Evolutionary conservation across 2,888 invertebrate genomes (phyloP), one percentile per base, ranked within the genome.

Genomic region (Tridacna crocea): DNA sequence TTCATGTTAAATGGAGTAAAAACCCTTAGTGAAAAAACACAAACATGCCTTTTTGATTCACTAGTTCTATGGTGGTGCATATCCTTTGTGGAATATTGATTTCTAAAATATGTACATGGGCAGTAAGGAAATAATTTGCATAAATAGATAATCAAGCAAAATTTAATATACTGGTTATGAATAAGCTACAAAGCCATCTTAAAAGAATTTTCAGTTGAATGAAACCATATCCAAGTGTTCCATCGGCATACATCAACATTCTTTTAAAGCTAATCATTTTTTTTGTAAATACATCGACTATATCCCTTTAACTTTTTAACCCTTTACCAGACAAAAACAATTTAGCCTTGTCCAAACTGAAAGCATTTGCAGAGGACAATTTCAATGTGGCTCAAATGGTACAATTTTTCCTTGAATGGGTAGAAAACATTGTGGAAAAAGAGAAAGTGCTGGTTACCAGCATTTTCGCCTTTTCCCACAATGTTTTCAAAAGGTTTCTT

Each of bases 11-110:
- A 55, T 26, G 26, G 17, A 63, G 24, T 26, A 36, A 46, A 66
- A 66, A 66, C 1, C n/a, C 46, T 27, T 46, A 36, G n/a, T 17
- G 46, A 46, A 66, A 15, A 46, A 36, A 46, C 47, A 66, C 10
- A 66, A 70, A 70, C 70, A 70, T 70, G 70, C 70, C 70, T 70
- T 70, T 70, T 70, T 51, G 70, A 48, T 22, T 70, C 70, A 70
- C 48, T 70, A 70, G 24, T 22, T 70, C 70, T 48, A 70, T 70
- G 70, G n/a, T 48, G 70, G 47, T 48, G 70, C 17, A 36, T 12
- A 12, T 70, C 70, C 17, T 48, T 51, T 2, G 70, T 51, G 12
- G 51, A 8, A 51, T 51, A 70, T 51, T 70, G 70, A 70, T 70
- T 70, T 70, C 70, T 70, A 70, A 22, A 70, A 70, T 70, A 70